Percentiles rank a stretch among this genome's conserved stretches.
phyloP scores from a whole-genome alignment of 2,113 vertebrate species.

The Actenoides hombroni region DNA sequence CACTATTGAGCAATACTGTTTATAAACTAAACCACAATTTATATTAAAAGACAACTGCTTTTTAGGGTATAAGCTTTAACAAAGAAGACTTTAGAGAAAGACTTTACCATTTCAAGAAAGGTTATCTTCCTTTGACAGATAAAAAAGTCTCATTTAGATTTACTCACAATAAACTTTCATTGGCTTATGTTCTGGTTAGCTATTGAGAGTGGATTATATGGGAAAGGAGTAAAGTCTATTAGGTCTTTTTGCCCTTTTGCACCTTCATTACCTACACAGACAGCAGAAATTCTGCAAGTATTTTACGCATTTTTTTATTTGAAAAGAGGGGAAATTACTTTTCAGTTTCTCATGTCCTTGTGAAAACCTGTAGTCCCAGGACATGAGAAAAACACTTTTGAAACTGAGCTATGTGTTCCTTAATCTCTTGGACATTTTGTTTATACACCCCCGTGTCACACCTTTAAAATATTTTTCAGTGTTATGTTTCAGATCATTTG shows the following conservation, averaged over 20 bases:
- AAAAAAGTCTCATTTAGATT: not conserved
- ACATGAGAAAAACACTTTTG: not conserved
- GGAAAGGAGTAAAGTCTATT: not conserved
- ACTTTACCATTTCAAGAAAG: not conserved
- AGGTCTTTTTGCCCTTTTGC: not conserved
- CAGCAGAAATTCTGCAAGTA: not conserved
- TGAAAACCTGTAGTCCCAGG: not conserved
- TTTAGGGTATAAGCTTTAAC: not conserved
- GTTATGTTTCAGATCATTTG: not conserved
- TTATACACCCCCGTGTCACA: fast-evolving
- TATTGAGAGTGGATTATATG: not conserved
- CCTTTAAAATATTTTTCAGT: not conserved
- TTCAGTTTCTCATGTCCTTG: not conserved
- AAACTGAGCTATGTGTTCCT: not conserved
- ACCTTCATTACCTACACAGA: not conserved
- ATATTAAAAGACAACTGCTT: not conserved
- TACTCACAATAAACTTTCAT: slow-evolving; percentile 3
- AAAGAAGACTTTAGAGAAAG: not conserved
- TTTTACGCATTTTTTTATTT: not conserved
- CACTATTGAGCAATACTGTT: not conserved
- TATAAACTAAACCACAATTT: slow-evolving; percentile 1
- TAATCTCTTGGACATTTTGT: not conserved
- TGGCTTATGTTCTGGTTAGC: not conserved
- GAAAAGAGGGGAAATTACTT: not conserved
- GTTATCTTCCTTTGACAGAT: not conserved